Evolutionary conservation across 2,797 vertebrate species (phyloP).

Genomic region (Danio choprae): DNA sequence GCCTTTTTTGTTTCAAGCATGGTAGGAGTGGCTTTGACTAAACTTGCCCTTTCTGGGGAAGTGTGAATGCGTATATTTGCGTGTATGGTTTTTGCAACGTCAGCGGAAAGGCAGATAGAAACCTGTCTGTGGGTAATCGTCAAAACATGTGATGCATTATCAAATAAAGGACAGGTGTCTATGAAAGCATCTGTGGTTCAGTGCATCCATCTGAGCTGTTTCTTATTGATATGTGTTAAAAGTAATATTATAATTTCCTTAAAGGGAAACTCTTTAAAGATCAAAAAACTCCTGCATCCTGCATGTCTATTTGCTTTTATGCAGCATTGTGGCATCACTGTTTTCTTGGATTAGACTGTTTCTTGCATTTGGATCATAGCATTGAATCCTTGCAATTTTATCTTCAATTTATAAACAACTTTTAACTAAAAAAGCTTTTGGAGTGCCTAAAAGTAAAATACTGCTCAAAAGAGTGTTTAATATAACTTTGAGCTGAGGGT

Average conservation of each 20-base stretch:
- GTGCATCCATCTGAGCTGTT: not conserved
- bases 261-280: not conserved
- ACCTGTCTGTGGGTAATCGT: not conserved
- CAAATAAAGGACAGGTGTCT: conserved; percentile 11
- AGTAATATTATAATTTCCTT: conserved; percentile 7
- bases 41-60: conserved; percentile 48
- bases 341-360: not conserved
- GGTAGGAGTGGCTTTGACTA: conserved; percentile 63
- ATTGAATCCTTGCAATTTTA: conserved; percentile 3
- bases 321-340: not conserved
- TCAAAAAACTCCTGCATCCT: not conserved
- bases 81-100: conserved; percentile 9
- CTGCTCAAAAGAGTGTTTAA: conserved; percentile 27
- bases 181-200: not conserved
- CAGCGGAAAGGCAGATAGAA: conserved; percentile 13
- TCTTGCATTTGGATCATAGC: not conserved
- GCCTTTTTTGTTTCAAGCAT: conserved; percentile 57
- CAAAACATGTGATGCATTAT: not conserved
- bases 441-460: conserved; percentile 25
- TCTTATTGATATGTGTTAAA: conserved; percentile 13
- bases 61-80: conserved; percentile 7
- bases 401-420: conserved; percentile 1
- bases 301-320: not conserved
- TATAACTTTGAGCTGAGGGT: conserved; percentile 35
- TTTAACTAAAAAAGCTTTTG: conserved; percentile 2